Evolutionary conservation across 92 coral and sea anemone species (phyloP), one percentile per base, ranked within the genome.

Genomic region (Siderastrea siderea): DNA sequence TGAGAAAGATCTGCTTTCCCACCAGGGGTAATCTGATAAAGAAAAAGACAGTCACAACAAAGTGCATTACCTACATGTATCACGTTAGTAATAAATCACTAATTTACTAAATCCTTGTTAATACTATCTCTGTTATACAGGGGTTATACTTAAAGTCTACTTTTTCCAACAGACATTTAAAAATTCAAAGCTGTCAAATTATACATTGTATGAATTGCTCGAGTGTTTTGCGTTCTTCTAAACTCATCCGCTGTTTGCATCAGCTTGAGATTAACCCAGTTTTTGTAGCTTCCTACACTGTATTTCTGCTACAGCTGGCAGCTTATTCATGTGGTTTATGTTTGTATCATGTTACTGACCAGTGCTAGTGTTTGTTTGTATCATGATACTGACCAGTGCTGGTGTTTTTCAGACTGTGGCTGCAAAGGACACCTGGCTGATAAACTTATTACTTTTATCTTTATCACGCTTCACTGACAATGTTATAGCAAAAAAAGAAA

Each of bases 1-100:
- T 87, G 89, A 19, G 88, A 82, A 4, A 93, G 90, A 93, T 96
- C 96, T 54, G 99, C 99, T 79, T 97, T 97, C 44, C 99, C 98
- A 47, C 98, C 99, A 54, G 91, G 93, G 50, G 96, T 93, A 67
- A 97, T 82, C 99, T 97, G 81, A 70, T 26, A 26, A 26, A 26
- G 38, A 26, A 26, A 26, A 0, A 26, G 38, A 26, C 38, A 26
- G 38, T 26, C 38, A 26, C 38, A 26, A 26, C 38, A 26, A 26
- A 26, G 38, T 26, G 38, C 38, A 26, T 26, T 26, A 26, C 38
- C 38, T 26, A 26, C 38, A 26, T 26, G 38, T 26, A 26, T 26
- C 38, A 26, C 38, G 0, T 26, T 26, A 26, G 38, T 26, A 26
- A 26, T 26, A 26, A 26, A 26, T 26, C 38, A 26, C 0, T 26